These are phyloP conservation scores for Elephantulus edwardii DNA, from an alignment of 2,113 vertebrate species.

Conservation along the genomic window DNA sequence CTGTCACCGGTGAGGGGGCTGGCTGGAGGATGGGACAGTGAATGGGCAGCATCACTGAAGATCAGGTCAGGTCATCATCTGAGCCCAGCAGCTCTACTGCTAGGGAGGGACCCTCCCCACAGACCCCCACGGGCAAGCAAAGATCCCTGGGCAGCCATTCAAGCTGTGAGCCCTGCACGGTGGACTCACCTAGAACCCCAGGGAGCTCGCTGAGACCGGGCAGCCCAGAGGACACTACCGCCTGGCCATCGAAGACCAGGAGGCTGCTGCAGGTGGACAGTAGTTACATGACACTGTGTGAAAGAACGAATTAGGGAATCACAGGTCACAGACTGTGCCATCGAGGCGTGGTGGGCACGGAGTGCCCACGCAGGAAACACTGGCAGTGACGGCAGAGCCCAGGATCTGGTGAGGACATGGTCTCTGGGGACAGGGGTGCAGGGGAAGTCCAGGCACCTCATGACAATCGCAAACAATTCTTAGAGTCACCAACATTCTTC, in stretches of 20 bases:
- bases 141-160: background rate
- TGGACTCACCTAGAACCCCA: too few relatives aligned
- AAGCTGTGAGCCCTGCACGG: too few relatives aligned
- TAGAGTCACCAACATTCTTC: background rate
- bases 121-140: background rate
- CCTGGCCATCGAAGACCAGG: too few relatives aligned
- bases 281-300: rapidly evolving
- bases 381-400: background rate
- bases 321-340: background rate
- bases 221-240: background rate
- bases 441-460: too few relatives aligned
- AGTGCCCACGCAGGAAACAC: rapidly evolving
- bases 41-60: background rate
- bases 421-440: background rate
- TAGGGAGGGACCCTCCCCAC: background rate
- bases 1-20: background rate
- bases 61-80: background rate
- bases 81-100: background rate
- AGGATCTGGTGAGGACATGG: background rate
- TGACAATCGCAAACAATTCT: rapidly evolving
- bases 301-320: background rate
- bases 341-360: background rate
- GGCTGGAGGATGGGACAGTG: background rate
- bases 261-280: too few relatives aligned
- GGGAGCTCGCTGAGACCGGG: rapidly evolving